These are phyloP conservation scores for Threskiornis aethiopicus DNA, from an alignment of 2,797 vertebrate genomes.

Conservation along the genomic window DNA sequence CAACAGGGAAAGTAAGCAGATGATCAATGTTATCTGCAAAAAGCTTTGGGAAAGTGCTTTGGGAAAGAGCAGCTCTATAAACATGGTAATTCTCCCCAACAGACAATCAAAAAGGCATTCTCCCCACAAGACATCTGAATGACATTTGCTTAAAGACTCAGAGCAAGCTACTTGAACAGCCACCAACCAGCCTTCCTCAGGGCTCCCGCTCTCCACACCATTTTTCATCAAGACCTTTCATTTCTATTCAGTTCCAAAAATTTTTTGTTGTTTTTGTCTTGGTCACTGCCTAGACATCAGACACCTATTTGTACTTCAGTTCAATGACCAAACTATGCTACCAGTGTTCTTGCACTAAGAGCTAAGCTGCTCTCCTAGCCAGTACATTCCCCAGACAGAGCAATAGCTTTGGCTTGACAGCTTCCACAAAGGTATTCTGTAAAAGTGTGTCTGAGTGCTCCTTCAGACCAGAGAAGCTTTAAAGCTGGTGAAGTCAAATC, in stretches of 20 bases:
- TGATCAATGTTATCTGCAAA: neutral
- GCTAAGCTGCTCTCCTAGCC: neutral
- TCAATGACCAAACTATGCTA: neutral
- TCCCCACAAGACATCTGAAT: neutral
- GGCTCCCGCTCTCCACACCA: neutral
- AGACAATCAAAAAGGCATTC: neutral
- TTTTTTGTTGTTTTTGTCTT: neutral
- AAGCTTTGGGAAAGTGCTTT: neutral
- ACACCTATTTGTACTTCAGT: neutral
- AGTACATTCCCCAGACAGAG: neutral
- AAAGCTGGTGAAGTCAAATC: neutral
- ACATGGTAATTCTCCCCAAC: neutral
- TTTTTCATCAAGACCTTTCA: neutral
- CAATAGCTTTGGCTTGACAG: neutral
- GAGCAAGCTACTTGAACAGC: neutral
- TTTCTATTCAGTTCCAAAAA: neutral
- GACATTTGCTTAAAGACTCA: neutral
- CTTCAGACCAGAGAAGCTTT: neutral
- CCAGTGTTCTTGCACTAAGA: neutral
- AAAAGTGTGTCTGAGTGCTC: accelerated
- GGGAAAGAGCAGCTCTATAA: neutral
- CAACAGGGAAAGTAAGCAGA: neutral
- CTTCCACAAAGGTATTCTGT: neutral
- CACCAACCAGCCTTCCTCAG: neutral
- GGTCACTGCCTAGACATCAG: neutral